Conservation (phyloP, 2,888 invertebrate species). For the Drosophila mimetica region DNA sequence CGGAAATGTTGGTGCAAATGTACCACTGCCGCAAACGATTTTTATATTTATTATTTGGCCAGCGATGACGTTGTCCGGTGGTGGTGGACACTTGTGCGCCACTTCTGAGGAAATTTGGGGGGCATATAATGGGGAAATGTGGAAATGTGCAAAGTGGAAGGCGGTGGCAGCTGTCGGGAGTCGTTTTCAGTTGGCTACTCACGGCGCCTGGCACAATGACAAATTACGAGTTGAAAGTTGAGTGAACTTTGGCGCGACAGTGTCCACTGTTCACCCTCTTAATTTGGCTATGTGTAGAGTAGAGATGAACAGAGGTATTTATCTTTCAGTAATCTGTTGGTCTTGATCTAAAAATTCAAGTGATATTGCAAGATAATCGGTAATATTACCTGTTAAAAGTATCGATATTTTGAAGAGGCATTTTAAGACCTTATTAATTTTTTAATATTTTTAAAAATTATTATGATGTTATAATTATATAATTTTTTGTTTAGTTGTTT, state of each 20-base stretch:
- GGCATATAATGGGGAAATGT: background rate
- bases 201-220: conserved; percentile 70
- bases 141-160: conserved; percentile 18
- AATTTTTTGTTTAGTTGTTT: no score
- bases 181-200: conserved; percentile 53
- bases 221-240: conserved; percentile 79
- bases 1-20: conserved; percentile 19
- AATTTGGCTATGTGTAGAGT: conserved; percentile 29
- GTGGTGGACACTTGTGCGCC: conserved; percentile 21
- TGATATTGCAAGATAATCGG: background rate
- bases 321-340: background rate
- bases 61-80: conserved; percentile 59
- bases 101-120: background rate
- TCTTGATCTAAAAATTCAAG: background rate
- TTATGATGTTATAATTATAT: no score
- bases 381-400: no score
- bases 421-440: no score
- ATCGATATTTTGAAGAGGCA: no score
- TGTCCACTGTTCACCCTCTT: conserved; percentile 47
- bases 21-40: conserved; percentile 54
- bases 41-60: conserved; percentile 56
- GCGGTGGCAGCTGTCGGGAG: conserved; percentile 59
- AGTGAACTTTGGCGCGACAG: conserved; percentile 70
- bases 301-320: background rate
- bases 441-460: no score